A percentile compares a stretch with the other conserved stretches of the same genome.
Conservation (phyloP, 2,888 invertebrate genomes). For the Patella pellucida region DNA sequence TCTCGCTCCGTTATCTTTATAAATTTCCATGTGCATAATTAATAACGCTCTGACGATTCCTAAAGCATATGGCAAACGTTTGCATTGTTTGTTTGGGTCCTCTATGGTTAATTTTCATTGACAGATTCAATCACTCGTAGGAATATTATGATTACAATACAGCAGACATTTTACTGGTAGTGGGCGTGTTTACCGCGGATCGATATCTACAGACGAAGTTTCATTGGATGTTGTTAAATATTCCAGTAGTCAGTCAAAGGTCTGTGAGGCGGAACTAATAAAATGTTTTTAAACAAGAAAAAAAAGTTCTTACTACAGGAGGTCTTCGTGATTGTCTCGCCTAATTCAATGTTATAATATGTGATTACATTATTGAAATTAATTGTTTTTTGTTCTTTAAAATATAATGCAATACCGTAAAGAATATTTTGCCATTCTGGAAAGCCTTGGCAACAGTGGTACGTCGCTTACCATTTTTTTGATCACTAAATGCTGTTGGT, state of each 20-base stretch:
- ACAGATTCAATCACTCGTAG: constrained; percentile 35
- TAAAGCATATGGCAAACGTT: constrained; percentile 28
- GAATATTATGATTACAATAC: constrained; percentile 46
- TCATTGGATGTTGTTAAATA: neutral
- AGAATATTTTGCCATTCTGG: too few species aligned
- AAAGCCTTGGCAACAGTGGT: too few species aligned
- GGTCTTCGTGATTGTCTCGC: too few species aligned
- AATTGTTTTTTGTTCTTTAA: too few species aligned
- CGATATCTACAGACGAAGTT: neutral
- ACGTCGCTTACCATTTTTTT: too few species aligned
- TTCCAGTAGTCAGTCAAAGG: neutral
- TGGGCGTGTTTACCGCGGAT: constrained; percentile 9
- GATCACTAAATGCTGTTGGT: too few species aligned
- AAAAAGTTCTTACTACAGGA: too few species aligned
- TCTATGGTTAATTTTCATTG: constrained; percentile 40
- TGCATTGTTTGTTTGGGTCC: constrained; percentile 19
- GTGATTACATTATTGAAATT: too few species aligned
- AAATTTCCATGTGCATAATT: constrained; percentile 17
- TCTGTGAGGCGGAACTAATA: constrained; percentile 4
- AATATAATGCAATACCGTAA: too few species aligned
- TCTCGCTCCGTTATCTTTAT: too few species aligned
- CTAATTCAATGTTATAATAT: too few species aligned
- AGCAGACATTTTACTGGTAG: constrained; percentile 13
- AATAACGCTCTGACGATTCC: constrained; percentile 22
- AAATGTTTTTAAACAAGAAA: too few species aligned